These are phyloP conservation scores for Sebastolobus alascanus DNA, from an alignment of 2,797 vertebrate species.

Conservation along the genomic window DNA sequence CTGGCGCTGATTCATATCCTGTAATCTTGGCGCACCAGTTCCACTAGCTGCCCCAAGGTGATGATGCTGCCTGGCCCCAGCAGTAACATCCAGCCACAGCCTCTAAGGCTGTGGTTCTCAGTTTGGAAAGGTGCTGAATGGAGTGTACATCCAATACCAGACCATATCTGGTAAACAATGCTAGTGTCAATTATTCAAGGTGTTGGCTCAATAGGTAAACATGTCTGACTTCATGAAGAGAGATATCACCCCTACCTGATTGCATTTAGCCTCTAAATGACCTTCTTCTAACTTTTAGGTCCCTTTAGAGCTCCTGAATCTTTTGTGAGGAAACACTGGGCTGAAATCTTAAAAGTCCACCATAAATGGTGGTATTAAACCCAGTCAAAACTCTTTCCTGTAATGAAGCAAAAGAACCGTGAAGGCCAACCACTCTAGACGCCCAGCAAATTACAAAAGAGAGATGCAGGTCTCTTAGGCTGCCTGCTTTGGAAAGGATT, in stretches of 20 bases:
- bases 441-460: conserved; percentile 37
- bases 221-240: neutral
- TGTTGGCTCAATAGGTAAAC: neutral
- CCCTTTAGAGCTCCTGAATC: neutral
- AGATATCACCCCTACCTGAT: neutral
- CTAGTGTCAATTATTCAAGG: neutral
- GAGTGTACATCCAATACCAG: neutral
- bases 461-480: conserved; percentile 15
- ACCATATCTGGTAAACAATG: neutral
- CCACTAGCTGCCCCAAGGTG: neutral
- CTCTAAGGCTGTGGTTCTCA: neutral
- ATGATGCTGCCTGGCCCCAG: neutral
- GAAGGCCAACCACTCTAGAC: conserved; percentile 23
- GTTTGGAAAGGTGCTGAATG: neutral
- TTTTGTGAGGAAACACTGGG: neutral
- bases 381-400: conserved; percentile 24
- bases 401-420: conserved; percentile 42
- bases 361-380: conserved; percentile 32
- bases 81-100: conserved; percentile 4
- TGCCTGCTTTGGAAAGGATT: conserved; percentile 15
- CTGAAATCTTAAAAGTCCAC: conserved; percentile 17
- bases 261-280: conserved; percentile 7
- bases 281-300: neutral
- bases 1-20: neutral
- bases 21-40: neutral